Percentiles rank a stretch among this genome's conserved stretches.
Conservation (phyloP, 64 coral and sea anemone species). For the Exaiptasia diaphana region DNA sequence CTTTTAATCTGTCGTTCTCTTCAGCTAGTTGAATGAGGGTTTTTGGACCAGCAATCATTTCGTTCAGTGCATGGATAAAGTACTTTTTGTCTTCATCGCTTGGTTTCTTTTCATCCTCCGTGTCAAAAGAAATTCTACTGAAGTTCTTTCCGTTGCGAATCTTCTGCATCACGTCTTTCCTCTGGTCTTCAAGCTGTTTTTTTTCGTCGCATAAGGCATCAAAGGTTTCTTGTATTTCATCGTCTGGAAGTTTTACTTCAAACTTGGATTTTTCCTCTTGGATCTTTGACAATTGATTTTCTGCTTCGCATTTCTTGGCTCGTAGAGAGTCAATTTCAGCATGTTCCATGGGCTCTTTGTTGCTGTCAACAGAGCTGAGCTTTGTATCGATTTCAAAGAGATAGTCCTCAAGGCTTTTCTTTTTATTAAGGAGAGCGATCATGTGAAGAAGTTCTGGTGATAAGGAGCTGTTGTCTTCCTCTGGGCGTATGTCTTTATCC, state of each 20-base stretch:
- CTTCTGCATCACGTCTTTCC: conserved; percentile 1
- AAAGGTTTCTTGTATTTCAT: conserved; percentile 59
- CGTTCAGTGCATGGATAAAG: conserved; percentile 19
- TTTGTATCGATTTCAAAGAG: conserved; percentile 56
- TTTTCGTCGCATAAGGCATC: conserved; percentile 16
- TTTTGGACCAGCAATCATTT: conserved; percentile 37
- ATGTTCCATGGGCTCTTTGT: neutral
- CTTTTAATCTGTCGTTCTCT: conserved; percentile 39
- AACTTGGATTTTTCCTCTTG: conserved; percentile 55
- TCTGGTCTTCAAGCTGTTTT: conserved; percentile 14
- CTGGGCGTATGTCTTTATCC: neutral
- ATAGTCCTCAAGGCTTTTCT: conserved; percentile 60
- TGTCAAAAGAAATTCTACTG: neutral
- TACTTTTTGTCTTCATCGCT: conserved; percentile 12
- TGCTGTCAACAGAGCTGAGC: conserved; percentile 2
- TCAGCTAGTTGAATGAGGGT: conserved; percentile 63
- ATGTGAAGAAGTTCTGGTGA: neutral
- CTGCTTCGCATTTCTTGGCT: conserved; percentile 10
- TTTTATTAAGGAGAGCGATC: conserved; percentile 28
- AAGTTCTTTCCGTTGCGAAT: conserved; percentile 14
- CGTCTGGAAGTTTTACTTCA: conserved; percentile 49
- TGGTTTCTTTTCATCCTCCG: conserved; percentile 1
- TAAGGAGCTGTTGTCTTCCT: conserved; percentile 4
- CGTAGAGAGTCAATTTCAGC: conserved; percentile 12
- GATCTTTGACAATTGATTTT: conserved; percentile 42